Base-by-base conservation (phyloP, 1,140 invertebrate genomes). In the Bombus consobrinus region DNA sequence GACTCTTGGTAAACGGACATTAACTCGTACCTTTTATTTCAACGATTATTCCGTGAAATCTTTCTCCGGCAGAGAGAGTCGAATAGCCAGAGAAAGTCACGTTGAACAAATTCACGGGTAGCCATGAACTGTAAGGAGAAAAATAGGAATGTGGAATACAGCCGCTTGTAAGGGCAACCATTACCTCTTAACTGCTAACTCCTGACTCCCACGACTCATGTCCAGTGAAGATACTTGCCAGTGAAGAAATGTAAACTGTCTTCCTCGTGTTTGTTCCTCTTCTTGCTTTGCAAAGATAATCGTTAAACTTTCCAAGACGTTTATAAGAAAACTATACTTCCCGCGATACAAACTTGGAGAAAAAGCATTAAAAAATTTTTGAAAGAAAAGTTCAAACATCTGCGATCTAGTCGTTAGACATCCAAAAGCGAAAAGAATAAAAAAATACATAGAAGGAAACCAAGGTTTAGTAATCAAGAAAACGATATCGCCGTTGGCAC, bases 11-110 rank as follows among this genome's bases (percentile, higher is more conserved):
- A 37, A 62, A 77, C 25, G 75, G 59, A 34, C 41, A 13, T 77
- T 77, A 77, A 76, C 32, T 32, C 32, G 41, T 39, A 41, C 15
- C 39, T 22, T 43, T 78, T 64, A 78, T 43, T 57, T n/a, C 32
- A 32, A 47, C n/a, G 32, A 75, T 34, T 37, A 15, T 75, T 34
- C 32, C 73, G 37, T 28, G 57, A 78, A 41, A 64, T 78, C 76
- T 18, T 41, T 41, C 39, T 13, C 28, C 10, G 41, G 69, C 66
- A 62, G 18, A 3, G 4, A 28, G 59, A 73, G 15, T 18, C 13
- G 41, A n/a, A 47, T 43, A n/a, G n/a, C 28, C 28, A 22, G 34
- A 53, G 37, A 37, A 66, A 81, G 57, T 86, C 75, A 87, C 81
- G 57, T 78, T 41, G 76, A 43, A 59, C 57, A 64, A 78, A 78